A percentile compares a stretch with the other conserved stretches of the same genome.
phyloP scores from a whole-genome alignment of 2,888 invertebrate species.

The Cantharis nigra region DNA sequence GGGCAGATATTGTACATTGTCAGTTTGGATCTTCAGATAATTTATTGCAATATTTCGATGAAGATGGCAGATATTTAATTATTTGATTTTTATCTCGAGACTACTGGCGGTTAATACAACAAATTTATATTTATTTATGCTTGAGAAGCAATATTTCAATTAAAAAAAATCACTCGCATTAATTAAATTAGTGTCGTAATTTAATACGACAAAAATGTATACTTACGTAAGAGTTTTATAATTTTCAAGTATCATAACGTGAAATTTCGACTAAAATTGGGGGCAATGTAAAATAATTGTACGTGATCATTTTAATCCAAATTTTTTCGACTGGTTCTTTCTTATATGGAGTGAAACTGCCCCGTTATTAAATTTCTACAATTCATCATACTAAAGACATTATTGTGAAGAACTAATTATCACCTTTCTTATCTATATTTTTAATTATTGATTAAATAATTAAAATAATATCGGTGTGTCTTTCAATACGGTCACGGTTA shows the following conservation, averaged over 20 bases:
- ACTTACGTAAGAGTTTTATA: not conserved
- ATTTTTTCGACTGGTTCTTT: conserved; percentile 9
- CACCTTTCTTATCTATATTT: conserved; percentile 8
- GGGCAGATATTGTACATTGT: not conserved
- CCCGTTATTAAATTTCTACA: conserved; percentile 29
- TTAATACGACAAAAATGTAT: not conserved
- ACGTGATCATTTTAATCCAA: conserved; percentile 1
- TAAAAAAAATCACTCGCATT: not conserved
- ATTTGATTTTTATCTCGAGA: conserved; percentile 29
- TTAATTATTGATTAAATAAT: conserved; percentile 22
- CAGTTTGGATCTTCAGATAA: not conserved
- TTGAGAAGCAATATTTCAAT: not conserved
- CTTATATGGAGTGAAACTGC: conserved; percentile 41
- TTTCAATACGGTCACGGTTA: conserved; percentile 2
- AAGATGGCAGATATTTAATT: conserved; percentile 30
- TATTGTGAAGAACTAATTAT: conserved; percentile 18
- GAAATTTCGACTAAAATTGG: not conserved
- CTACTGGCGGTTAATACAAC: conserved; percentile 26
- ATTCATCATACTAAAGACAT: conserved; percentile 18
- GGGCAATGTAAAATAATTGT: not conserved
- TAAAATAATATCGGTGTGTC: conserved; percentile 15
- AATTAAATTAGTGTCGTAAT: not conserved
- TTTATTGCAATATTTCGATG: conserved; percentile 8
- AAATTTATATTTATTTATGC: conserved; percentile 20
- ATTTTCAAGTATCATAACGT: not conserved